Evolutionary conservation across 2,888 invertebrate genomes (phyloP).

Genomic region (Bedellia somnulentella): DNA sequence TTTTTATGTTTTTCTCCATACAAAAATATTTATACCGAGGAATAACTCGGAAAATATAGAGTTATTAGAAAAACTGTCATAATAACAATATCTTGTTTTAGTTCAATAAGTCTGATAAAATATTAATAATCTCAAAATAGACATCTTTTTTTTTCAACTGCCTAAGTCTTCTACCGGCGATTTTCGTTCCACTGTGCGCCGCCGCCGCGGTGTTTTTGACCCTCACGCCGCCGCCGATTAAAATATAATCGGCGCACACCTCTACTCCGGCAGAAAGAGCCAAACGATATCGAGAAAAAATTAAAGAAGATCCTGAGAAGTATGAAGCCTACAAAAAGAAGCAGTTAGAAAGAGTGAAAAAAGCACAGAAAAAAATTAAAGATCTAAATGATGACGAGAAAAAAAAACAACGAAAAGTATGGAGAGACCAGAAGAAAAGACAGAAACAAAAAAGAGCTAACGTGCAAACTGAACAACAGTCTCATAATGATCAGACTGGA

Average conservation of each 20-base stretch:
- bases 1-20: no score
- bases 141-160: no score
- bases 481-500: background rate
- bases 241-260: background rate
- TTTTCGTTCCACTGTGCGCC: no score
- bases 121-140: no score
- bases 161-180: no score
- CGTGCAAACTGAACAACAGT: background rate
- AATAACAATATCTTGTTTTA: no score
- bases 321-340: background rate
- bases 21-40: no score
- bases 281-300: background rate
- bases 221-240: no score
- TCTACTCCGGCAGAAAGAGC: background rate
- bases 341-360: background rate
- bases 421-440: background rate
- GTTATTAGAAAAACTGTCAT: no score
- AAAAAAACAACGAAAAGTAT: background rate
- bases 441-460: background rate
- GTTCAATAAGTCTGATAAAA: no score
- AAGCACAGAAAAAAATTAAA: background rate
- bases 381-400: background rate
- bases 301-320: background rate
- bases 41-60: no score
- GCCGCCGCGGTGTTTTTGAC: no score